Conservation (phyloP, 1,140 invertebrate genomes). For the Laupala kohalensis region DNA sequence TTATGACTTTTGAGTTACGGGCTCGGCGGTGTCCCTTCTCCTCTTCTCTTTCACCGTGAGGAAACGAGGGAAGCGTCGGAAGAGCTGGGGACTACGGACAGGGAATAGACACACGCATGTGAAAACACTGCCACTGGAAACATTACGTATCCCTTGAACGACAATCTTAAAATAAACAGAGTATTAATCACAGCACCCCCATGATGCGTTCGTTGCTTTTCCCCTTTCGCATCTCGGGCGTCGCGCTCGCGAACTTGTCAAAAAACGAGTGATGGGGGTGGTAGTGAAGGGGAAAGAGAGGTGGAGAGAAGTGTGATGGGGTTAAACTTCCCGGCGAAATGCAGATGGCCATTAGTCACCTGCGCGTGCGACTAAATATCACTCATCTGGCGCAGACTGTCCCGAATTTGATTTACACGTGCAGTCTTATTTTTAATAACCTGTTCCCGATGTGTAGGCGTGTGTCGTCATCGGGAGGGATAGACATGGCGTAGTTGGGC, state of each 20-base stretch:
- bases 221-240: neutral
- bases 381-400: neutral
- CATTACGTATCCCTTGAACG: neutral
- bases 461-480: too few relatives aligned
- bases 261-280: neutral
- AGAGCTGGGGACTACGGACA: neutral
- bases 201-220: neutral
- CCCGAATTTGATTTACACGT: neutral
- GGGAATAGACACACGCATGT: neutral
- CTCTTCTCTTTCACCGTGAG: neutral
- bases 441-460: neutral
- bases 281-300: neutral
- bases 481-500: too few relatives aligned
- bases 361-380: neutral
- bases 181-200: neutral
- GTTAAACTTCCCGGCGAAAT: neutral
- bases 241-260: neutral
- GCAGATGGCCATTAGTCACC: neutral
- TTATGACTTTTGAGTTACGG: neutral
- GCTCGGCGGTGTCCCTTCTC: neutral
- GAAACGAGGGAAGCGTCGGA: neutral
- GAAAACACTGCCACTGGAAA: neutral
- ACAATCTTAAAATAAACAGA: neutral
- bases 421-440: neutral
- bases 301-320: neutral